Evolutionary conservation across 2,113 vertebrate genomes (phyloP), one percentile per base, ranked within the genome.

Genomic region (Stigmatopora argus): DNA sequence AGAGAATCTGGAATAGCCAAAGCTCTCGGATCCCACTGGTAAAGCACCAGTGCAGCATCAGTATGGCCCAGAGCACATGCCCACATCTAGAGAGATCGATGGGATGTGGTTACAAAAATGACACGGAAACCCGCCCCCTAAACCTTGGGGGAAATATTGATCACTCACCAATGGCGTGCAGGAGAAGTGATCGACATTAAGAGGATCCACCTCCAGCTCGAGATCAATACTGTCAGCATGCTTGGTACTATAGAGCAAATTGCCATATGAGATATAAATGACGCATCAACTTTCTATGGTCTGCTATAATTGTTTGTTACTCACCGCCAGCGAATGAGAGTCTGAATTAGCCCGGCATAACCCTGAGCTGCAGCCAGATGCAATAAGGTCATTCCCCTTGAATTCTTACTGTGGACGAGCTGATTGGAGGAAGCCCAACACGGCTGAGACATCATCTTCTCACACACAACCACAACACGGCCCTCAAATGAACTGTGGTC

Each of bases 151-250:
- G 19, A 67, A 11, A 38, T 38, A 63, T 8, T 38, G 17, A 62
- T 68, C 41, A 61, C 93, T 91, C 90, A 99, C 96, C 91, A 99
- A 82, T 21, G 96, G 96, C 45, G 96, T 99, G 81, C 96, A 99
- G 71, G 96, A 99, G 87, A 99, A 99, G 89, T 99, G 96, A 86
- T 99, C 96, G 57, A 99, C 96, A 5, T 98, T 98, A 80, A 99
- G 87, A 72, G 96, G 96, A 87, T 99, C 96, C 9, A 98, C 96
- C 83, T 99, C 96, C 70, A 99, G 90, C 74, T 99, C 96, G 67
- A 99, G 86, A 75, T 99, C 96, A 56, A 99, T 97, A 83, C 96
- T 98, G 77, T 98, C 96, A 1, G 94, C 94, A 4, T 99, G 96
- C 85, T 97, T 98, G 59, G 94, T 95, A 82, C 96, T 99, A 89